Conservation (phyloP, 2,113 vertebrate genomes). For the Perca schrenkii region DNA sequence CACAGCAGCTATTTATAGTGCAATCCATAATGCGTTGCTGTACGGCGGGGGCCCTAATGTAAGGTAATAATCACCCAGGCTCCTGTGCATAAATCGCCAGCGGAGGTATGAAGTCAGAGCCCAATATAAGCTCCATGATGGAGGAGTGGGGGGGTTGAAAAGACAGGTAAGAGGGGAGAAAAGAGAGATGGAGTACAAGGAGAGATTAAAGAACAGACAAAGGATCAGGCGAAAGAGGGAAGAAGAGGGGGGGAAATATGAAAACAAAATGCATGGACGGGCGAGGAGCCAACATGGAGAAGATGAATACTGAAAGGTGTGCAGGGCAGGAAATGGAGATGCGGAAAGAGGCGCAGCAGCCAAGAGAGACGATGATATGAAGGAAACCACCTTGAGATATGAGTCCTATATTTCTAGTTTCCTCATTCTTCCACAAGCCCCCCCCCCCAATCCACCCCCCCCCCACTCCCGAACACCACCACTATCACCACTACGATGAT, state of each 20-base stretch:
- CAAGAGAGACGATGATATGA: constrained; percentile 44
- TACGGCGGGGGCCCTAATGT: constrained; percentile 62
- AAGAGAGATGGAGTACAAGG: constrained; percentile 14
- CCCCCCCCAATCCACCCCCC: background rate
- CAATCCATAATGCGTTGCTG: constrained; percentile 67
- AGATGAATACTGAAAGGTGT: constrained; percentile 34
- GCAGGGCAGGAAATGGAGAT: constrained; percentile 50
- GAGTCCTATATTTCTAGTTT: constrained; percentile 31
- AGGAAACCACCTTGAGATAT: constrained; percentile 61
- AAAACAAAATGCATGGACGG: constrained; percentile 8
- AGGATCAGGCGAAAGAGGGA: constrained; percentile 23
- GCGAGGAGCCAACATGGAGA: constrained; percentile 8
- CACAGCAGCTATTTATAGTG: constrained; percentile 69
- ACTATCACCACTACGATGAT: constrained; percentile 6
- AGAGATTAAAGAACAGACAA: constrained; percentile 49
- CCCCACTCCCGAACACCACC: background rate
- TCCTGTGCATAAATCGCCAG: constrained; percentile 66
- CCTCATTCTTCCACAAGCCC: constrained; percentile 28
- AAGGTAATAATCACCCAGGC: constrained; percentile 23
- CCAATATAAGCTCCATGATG: constrained; percentile 51
- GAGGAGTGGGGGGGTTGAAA: constrained; percentile 20
- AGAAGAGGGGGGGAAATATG: background rate
- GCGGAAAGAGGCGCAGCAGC: constrained; percentile 20
- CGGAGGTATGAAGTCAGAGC: constrained; percentile 62
- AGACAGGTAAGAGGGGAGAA: constrained; percentile 10